phyloP scores from a whole-genome alignment of 2,888 invertebrate genomes.

The Orchesellides sinensis region DNA sequence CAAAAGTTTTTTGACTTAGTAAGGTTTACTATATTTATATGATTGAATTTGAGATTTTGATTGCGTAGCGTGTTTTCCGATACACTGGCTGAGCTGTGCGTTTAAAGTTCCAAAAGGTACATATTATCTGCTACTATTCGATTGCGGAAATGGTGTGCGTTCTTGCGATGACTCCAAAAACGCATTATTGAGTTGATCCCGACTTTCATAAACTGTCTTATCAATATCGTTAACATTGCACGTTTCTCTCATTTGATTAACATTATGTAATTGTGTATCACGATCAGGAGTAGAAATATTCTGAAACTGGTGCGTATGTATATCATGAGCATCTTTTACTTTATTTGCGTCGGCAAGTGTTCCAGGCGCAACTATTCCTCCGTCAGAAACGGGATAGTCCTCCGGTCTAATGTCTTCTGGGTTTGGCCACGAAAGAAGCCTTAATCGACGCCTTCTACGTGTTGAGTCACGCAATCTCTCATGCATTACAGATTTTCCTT shows the following conservation, averaged over 20 bases:
- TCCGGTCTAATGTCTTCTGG: slow-evolving; percentile 40
- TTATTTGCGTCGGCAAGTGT: background rate
- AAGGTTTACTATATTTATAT: no score
- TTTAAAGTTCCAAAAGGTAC: no score
- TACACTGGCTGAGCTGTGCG: no score
- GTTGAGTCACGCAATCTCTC: slow-evolving; percentile 49
- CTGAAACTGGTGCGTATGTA: background rate
- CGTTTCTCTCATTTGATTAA: background rate
- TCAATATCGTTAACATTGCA: slow-evolving; percentile 33
- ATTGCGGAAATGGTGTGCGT: no score
- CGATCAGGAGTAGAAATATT: background rate
- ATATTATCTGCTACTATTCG: no score
- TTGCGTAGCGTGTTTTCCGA: no score
- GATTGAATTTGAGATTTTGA: no score
- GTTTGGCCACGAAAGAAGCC: slow-evolving; percentile 33
- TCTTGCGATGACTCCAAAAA: slow-evolving; percentile 31
- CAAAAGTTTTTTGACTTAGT: no score
- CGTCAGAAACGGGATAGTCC: slow-evolving; percentile 9
- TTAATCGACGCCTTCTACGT: background rate
- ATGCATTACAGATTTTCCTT: slow-evolving; percentile 62
- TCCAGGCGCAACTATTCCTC: background rate
- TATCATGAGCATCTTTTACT: background rate
- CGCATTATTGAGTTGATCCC: slow-evolving; percentile 22
- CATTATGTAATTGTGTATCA: background rate
- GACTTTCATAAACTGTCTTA: slow-evolving; percentile 42